Percentiles rank a stretch among this genome's conserved stretches.
Evolutionary conservation across 2,113 vertebrate genomes (phyloP).

Genomic region (Hiodon alosoides): DNA sequence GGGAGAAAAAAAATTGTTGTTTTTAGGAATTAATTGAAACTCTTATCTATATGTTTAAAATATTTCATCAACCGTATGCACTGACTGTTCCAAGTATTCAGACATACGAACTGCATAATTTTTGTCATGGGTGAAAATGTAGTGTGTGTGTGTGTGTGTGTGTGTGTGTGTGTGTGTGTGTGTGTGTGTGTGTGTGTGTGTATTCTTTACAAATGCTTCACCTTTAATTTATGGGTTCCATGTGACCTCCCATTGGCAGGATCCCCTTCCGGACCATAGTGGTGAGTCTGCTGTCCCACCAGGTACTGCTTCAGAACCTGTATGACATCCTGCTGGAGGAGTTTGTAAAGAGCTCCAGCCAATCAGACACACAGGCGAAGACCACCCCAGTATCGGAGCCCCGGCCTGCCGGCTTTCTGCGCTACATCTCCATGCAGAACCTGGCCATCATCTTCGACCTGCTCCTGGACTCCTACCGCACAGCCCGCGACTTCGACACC

Average conservation of each 20-base stretch:
- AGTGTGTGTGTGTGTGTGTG: too few relatives aligned
- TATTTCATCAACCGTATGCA: too few relatives aligned
- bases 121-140: too few relatives aligned
- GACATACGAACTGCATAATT: too few relatives aligned
- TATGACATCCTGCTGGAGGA: slow-evolving; percentile 91
- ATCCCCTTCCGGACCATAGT: slow-evolving; percentile 94
- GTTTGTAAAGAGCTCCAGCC: slow-evolving; percentile 78
- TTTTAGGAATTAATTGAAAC: too few relatives aligned
- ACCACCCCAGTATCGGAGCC: slow-evolving; percentile 64
- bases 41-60: too few relatives aligned
- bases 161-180: too few relatives aligned
- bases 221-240: not conserved
- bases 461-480: slow-evolving; percentile 90
- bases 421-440: slow-evolving; percentile 96
- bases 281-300: slow-evolving; percentile 92
- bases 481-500: slow-evolving; percentile 90
- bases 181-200: too few relatives aligned
- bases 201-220: not conserved
- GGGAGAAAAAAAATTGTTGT: too few relatives aligned
- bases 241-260: slow-evolving; percentile 50
- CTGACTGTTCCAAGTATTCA: too few relatives aligned
- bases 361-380: slow-evolving; percentile 64
- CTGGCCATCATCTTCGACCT: slow-evolving; percentile 93
- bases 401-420: slow-evolving; percentile 80
- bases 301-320: slow-evolving; percentile 93